Percentiles rank a stretch among this genome's conserved stretches.
phyloP scores from a whole-genome alignment of 92 coral and sea anemone species.

The Palythoa heliodiscus region DNA sequence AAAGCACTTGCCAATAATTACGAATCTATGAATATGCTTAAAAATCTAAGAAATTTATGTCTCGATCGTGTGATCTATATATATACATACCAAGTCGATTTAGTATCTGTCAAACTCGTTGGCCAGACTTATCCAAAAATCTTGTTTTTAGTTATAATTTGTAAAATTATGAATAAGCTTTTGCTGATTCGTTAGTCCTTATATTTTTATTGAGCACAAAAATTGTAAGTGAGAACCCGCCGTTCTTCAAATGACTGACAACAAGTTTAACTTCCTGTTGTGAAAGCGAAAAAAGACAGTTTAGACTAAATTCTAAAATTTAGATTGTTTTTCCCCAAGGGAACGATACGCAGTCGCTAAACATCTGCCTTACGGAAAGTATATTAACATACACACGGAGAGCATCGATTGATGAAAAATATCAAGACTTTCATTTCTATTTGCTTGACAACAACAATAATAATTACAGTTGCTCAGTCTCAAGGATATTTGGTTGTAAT shows the following conservation, averaged over 20 bases:
- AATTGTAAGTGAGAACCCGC: background rate
- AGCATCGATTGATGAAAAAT: background rate
- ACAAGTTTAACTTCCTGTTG: background rate
- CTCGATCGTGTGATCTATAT: no score
- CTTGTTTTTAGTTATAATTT: no score
- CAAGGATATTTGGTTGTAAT: background rate
- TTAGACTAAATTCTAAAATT: no score
- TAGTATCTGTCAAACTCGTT: no score
- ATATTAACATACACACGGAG: background rate
- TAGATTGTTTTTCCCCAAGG: background rate
- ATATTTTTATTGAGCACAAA: background rate
- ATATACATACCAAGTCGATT: no score
- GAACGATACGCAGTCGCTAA: background rate
- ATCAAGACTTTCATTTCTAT: background rate
- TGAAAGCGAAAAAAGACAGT: background rate
- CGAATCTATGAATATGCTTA: no score
- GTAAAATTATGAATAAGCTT: background rate
- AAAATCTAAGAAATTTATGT: no score
- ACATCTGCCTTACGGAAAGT: constrained; percentile 8
- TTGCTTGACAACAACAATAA: background rate
- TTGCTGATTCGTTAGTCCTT: background rate
- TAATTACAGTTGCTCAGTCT: background rate
- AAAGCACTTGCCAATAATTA: no score
- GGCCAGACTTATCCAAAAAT: no score
- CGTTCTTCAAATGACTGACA: background rate